Evolutionary conservation across 2,113 vertebrate genomes (phyloP).

Genomic region (Ploceus nigricollis): DNA sequence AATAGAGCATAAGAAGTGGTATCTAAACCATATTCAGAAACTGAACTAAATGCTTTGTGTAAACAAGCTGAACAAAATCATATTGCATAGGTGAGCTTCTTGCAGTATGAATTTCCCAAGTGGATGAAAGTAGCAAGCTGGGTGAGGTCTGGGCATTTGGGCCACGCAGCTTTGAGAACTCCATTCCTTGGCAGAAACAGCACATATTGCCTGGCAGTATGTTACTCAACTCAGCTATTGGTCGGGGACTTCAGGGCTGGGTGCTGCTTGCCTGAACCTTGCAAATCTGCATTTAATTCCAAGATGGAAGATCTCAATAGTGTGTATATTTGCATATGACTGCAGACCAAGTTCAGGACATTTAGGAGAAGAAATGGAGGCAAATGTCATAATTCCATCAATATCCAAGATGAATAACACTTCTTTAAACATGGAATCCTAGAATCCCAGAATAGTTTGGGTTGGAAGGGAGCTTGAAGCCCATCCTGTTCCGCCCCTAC

Average conservation of each 20-base stretch:
- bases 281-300: not conserved
- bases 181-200: not conserved
- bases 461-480: not conserved
- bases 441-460: not conserved
- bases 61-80: not conserved
- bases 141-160: not conserved
- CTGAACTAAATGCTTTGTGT: not conserved
- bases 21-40: not conserved
- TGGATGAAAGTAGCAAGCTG: not conserved
- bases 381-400: not conserved
- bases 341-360: not conserved
- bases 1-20: rapidly evolving
- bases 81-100: not conserved
- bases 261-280: not conserved
- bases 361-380: not conserved
- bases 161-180: not conserved
- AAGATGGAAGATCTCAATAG: not conserved
- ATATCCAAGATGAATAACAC: not conserved
- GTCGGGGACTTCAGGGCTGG: not conserved
- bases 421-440: not conserved
- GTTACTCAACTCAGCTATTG: not conserved
- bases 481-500: not conserved
- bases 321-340: not conserved
- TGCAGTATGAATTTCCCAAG: not conserved
- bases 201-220: not conserved